Percentiles rank a stretch among this genome's conserved stretches.
These are phyloP conservation scores for Cotesia typhae DNA, from an alignment of 1,140 invertebrate genomes.

Conservation along the genomic window DNA sequence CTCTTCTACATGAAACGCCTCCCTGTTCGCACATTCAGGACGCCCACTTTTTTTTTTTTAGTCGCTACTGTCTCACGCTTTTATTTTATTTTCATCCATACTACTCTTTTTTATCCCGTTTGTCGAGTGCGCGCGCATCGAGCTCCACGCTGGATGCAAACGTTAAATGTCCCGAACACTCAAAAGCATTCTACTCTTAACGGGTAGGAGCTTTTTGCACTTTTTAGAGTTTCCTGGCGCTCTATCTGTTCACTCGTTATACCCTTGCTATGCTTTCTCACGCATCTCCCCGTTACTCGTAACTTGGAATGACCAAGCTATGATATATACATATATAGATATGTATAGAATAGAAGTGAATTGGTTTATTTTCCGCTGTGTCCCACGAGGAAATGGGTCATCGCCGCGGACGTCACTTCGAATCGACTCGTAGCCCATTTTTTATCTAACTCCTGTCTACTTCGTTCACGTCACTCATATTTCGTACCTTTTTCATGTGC, in stretches of 20 bases:
- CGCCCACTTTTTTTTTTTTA: constrained; percentile 19
- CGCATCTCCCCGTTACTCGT: not conserved
- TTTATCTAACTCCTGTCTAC: constrained; percentile 10
- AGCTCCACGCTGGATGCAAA: not conserved
- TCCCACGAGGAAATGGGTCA: constrained; percentile 24
- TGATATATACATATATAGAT: too few relatives aligned
- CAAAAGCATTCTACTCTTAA: constrained; percentile 10
- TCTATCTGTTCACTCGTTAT: not conserved
- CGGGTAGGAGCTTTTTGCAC: not conserved
- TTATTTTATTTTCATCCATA: constrained; percentile 11
- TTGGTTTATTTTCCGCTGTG: constrained; percentile 21
- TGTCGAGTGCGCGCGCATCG: constrained; percentile 9
- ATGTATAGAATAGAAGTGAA: not conserved
- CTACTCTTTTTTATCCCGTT: not conserved
- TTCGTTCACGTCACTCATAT: constrained; percentile 17
- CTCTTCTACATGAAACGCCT: constrained; percentile 10
- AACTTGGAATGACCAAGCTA: not conserved
- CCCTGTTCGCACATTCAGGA: constrained; percentile 27
- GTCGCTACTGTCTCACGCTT: not conserved
- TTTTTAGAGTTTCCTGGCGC: not conserved
- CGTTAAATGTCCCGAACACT: constrained; percentile 25
- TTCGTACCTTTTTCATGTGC: constrained; percentile 4
- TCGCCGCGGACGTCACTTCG: constrained; percentile 19
- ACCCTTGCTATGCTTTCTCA: not conserved
- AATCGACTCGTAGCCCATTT: constrained; percentile 24